Conservation (phyloP, 2,797 vertebrate genomes). For the Cetoscarus ocellatus region DNA sequence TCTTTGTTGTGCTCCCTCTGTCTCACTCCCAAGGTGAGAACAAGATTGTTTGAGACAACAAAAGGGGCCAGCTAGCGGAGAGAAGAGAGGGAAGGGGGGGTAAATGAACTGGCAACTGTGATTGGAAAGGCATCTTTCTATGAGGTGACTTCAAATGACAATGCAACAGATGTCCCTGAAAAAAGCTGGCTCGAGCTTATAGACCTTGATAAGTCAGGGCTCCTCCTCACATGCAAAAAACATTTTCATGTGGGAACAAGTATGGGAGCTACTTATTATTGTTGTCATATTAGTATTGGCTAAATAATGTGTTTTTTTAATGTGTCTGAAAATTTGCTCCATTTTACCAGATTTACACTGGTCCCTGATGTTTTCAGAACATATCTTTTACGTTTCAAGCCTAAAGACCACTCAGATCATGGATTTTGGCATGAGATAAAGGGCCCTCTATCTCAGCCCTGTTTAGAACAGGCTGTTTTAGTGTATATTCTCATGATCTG, state of each 20-base stretch:
- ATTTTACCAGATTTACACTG: too few species aligned
- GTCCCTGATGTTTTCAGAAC: too few species aligned
- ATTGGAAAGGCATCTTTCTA: slow-evolving; percentile 69
- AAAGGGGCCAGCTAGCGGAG: slow-evolving; percentile 68
- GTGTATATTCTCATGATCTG: too few species aligned
- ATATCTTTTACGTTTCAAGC: too few species aligned
- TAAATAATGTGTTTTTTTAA: slow-evolving; percentile 32
- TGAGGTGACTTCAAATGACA: slow-evolving; percentile 76
- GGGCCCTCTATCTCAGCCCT: too few species aligned
- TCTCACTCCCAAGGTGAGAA: slow-evolving; percentile 67
- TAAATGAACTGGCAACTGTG: slow-evolving; percentile 59
- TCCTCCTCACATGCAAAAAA: slow-evolving; percentile 22
- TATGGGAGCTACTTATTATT: slow-evolving; percentile 10
- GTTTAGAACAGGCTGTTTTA: too few species aligned
- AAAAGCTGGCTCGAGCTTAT: slow-evolving; percentile 61
- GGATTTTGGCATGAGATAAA: too few species aligned
- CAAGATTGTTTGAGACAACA: slow-evolving; percentile 76
- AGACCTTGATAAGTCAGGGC: slow-evolving; percentile 60
- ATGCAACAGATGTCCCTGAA: slow-evolving; percentile 67
- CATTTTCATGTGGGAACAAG: slow-evolving; percentile 36
- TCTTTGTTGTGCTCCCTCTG: slow-evolving; percentile 59
- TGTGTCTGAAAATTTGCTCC: too few species aligned
- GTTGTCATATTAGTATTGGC: slow-evolving; percentile 16
- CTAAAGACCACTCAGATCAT: too few species aligned
- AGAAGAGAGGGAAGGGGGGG: slow-evolving; percentile 35